Percentiles rank a stretch among this genome's conserved stretches.
These are phyloP conservation scores for Vulpes ferrilata DNA, from an alignment of 2,113 vertebrate species.

Conservation along the genomic window DNA sequence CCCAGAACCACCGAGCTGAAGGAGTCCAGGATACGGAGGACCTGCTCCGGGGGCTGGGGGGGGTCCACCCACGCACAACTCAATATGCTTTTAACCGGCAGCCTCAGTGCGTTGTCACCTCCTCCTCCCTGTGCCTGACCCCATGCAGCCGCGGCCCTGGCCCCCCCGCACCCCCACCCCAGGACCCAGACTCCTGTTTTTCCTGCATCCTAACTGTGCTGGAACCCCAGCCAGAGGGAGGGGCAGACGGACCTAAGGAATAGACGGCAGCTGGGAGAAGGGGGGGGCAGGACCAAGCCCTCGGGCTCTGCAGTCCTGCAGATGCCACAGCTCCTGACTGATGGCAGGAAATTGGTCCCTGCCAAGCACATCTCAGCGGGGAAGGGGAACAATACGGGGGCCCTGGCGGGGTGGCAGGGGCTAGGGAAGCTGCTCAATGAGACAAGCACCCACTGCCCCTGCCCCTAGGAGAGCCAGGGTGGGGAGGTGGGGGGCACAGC, in stretches of 20 bases:
- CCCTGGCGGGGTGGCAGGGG: background rate
- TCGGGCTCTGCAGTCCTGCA: background rate
- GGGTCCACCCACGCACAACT: background rate
- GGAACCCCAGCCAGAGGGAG: background rate
- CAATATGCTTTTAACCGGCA: background rate
- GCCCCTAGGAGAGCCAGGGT: background rate
- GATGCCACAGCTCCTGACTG: constrained; percentile 83
- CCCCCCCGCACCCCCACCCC: background rate
- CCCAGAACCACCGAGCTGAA: background rate
- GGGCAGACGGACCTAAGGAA: background rate
- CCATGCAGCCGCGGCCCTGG: background rate
- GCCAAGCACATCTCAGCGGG: constrained; percentile 78
- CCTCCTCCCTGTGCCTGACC: background rate
- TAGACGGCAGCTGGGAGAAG: background rate
- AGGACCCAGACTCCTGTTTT: background rate
- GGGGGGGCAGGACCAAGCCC: background rate
- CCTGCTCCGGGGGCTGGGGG: background rate
- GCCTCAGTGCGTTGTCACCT: background rate
- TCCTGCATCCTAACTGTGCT: background rate
- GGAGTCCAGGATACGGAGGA: background rate
- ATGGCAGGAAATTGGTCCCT: constrained; percentile 87
- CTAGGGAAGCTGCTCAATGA: background rate
- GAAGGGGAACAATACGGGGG: constrained; percentile 69
- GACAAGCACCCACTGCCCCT: background rate
- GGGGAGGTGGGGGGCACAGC: no score